Base-by-base conservation (phyloP, 2,797 vertebrate genomes). In the Melanotaenia trifasciata region DNA sequence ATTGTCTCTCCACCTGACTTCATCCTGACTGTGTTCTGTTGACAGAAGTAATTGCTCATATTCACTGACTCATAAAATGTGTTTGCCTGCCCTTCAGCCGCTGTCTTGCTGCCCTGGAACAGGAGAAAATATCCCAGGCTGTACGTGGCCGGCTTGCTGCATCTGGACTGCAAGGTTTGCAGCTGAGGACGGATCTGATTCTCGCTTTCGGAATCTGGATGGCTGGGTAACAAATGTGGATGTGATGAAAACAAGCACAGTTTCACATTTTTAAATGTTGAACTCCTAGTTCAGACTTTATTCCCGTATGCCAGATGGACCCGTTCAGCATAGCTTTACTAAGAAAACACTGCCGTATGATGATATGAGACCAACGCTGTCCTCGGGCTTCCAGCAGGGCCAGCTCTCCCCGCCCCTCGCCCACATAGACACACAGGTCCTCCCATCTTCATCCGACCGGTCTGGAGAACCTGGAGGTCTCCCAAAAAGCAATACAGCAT, bases 171-270 rank as follows among this genome's bases (percentile, higher is more conserved):
- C 86, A 78, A 83, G 89, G 77, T 89, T 65, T 59, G 38, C 60
- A 74, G 87, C 82, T 90, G 84, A 90, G 60, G 33, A 92, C 83
- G 90, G 81, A 91, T 40, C 74, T 50, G 36, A 38, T 40, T 36
- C 58, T 72, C 26, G 24, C 12, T 89, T 93, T 92, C 72, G 78
- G 74, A 78, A 76, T 77, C 86, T 90, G 84, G 91, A 85, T 2
- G 86, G 76, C 78, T 91, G 92, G 92, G 88, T 85, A 85, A 79
- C 89, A 94, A 95, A 96, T 94, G 89, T 59, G 26, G n/a, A 30
- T 35, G 20, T 24, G 8, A 33, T 10, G 45, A 32, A 54, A 64
- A 4, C 3, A 16, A 40, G 1, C 20, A 18, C 6, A 5, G 43
- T 45, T 45, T 45, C 18, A 45, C 43, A 45, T 16, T 18, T 16